These are phyloP conservation scores for Gerris buenoi DNA, from an alignment of 1,140 invertebrate genomes.

Conservation along the genomic window DNA sequence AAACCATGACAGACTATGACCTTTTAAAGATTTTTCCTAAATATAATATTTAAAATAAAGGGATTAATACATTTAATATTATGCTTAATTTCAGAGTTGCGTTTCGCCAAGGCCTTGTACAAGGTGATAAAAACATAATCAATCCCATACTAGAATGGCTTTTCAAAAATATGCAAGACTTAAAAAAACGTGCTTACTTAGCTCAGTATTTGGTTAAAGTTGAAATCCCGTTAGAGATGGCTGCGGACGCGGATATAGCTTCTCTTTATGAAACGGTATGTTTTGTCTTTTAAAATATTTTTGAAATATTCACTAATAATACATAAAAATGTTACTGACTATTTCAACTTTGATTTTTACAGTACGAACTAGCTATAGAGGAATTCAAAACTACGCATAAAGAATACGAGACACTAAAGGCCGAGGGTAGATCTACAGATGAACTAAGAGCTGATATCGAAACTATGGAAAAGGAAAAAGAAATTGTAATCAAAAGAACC, in stretches of 20 bases:
- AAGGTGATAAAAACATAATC: constrained; percentile 55
- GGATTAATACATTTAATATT: too few species aligned
- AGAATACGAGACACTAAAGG: constrained; percentile 47
- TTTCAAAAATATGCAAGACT: constrained; percentile 48
- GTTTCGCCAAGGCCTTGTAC: constrained; percentile 53
- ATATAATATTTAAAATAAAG: too few species aligned
- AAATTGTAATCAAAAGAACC: constrained; percentile 52
- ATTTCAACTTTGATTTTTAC: constrained; percentile 15
- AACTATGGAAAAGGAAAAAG: constrained; percentile 74
- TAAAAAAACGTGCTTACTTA: constrained; percentile 67
- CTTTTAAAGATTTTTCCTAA: too few species aligned
- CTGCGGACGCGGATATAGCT: constrained; percentile 57
- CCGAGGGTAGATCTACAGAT: constrained; percentile 38
- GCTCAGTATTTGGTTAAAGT: constrained; percentile 57
- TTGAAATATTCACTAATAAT: too few species aligned
- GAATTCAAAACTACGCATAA: constrained; percentile 70
- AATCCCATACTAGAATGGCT: constrained; percentile 69
- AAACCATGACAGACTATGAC: too few species aligned
- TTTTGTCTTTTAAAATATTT: too few species aligned
- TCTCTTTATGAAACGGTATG: constrained; percentile 47
- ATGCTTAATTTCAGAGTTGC: constrained; percentile 23
- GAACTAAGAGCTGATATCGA: constrained; percentile 60
- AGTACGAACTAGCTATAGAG: constrained; percentile 64
- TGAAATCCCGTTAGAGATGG: constrained; percentile 65
- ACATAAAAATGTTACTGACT: too few species aligned